Conservation (phyloP, 2,888 invertebrate species). For the Acleris literana region DNA sequence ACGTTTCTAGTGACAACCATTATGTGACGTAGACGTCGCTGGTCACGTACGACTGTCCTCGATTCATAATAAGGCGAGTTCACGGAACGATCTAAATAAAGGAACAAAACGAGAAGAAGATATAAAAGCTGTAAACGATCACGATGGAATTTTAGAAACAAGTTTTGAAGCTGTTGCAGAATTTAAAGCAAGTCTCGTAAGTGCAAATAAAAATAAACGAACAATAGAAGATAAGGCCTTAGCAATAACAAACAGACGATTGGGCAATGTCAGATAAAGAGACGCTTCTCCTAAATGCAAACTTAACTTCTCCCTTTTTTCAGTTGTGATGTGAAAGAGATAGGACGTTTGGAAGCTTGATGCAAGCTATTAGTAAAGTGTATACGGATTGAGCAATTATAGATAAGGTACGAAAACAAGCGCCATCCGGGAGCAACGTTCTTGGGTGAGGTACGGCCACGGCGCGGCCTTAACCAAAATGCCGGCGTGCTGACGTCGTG, state of each 20-base stretch:
- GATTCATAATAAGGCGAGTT: slow-evolving; percentile 21
- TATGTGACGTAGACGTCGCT: slow-evolving; percentile 19
- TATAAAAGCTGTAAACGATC: no score
- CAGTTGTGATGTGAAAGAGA: no score
- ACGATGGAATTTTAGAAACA: no score
- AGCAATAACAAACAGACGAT: slow-evolving; percentile 20
- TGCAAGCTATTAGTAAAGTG: slow-evolving; percentile 4
- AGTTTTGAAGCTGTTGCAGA: no score
- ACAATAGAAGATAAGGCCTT: slow-evolving; percentile 15
- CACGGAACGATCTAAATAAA: neutral
- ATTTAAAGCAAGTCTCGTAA: neutral
- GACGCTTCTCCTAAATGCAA: no score
- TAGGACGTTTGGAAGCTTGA: no score
- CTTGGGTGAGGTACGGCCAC: slow-evolving; percentile 15
- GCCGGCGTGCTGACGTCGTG: slow-evolving; percentile 71
- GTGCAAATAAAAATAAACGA: neutral
- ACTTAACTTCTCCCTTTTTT: no score
- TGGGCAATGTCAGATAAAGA: no score
- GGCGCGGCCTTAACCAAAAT: slow-evolving; percentile 71
- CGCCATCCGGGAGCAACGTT: slow-evolving; percentile 34
- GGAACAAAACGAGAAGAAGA: neutral
- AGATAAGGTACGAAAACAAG: slow-evolving; percentile 36
- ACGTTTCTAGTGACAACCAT: slow-evolving; percentile 20
- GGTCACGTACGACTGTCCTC: slow-evolving; percentile 26
- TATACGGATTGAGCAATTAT: slow-evolving; percentile 24